A percentile compares a stretch with the other conserved stretches of the same genome.
Evolutionary conservation across 30 jellyfish, hydroid and myxozoan species (phyloP).

Genomic region (Cassiopea andromeda): DNA sequence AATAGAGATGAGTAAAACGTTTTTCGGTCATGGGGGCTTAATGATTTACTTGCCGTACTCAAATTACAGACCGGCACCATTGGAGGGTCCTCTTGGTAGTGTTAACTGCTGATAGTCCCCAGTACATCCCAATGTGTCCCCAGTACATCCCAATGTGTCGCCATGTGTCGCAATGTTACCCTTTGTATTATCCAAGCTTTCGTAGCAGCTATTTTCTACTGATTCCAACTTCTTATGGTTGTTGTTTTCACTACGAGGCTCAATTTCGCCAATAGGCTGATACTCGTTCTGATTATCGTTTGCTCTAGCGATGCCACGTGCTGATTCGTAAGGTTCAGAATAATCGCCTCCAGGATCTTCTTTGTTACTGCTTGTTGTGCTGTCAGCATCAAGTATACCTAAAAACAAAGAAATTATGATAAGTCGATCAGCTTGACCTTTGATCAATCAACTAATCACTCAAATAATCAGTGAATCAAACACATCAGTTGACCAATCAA

Average conservation of each 20-base stretch:
- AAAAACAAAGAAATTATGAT: neutral
- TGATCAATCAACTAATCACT: neutral
- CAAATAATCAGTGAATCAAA: neutral
- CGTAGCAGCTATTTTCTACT: conserved; percentile 11
- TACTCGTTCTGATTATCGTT: neutral
- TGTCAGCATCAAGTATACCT: neutral
- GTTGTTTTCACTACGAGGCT: conserved; percentile 19
- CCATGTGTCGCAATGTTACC: neutral
- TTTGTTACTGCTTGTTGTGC: neutral
- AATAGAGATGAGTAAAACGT: neutral
- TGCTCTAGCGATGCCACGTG: neutral
- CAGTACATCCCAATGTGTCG: too few species aligned
- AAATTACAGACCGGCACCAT: neutral
- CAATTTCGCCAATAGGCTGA: neutral
- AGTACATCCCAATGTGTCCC: too few species aligned
- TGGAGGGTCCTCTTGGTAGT: conserved; percentile 2
- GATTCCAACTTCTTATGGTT: conserved; percentile 23
- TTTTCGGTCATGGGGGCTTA: neutral
- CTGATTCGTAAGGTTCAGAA: conserved; percentile 52
- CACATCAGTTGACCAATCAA: neutral
- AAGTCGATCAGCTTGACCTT: neutral
- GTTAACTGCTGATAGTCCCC: conserved; percentile 37
- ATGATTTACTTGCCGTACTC: neutral
- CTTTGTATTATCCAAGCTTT: conserved; percentile 22
- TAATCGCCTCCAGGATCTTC: conserved; percentile 30